Base-by-base conservation (phyloP, 1,140 invertebrate genomes). In the Aplysia californica region DNA sequence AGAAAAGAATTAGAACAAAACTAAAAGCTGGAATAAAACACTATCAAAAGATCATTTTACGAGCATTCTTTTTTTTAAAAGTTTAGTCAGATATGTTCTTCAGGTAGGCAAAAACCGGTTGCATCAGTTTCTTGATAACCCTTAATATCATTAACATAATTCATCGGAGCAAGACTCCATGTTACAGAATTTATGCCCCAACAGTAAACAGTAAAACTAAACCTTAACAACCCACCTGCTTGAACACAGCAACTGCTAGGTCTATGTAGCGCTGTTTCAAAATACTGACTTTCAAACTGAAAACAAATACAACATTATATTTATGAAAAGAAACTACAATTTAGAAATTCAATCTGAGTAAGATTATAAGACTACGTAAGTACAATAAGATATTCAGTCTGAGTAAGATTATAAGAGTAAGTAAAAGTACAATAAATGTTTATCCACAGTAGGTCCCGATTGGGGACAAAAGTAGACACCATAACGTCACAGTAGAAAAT, bases 191-290 rank as follows among this genome's bases (percentile, higher is more conserved):
- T n/a, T n/a, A n/a, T n/a, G n/a, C n/a, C n/a, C n/a, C n/a, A n/a
- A n/a, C n/a, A n/a, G n/a, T n/a, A n/a, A n/a, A n/a, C n/a, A n/a
- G n/a, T n/a, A n/a, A n/a, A n/a, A n/a, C n/a, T n/a, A 61, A 61
- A 21, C 44, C 1, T 26, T 56, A 2, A 64, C 50, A 73, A 38
- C 15, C 5, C 76, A 84, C 83, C 84, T 86, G 84, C 61, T 86
- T 81, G 76, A 79, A 86, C 5, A 86, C 56, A 68, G 83, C 82
- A 39, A 81, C 82, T 33, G 79, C 81, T 23, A 86, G 68, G n/a
- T 82, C 77, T 29, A 82, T 44, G 69, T 82, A 83, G 6, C 59
- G 44, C 10, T 56, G 33, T 39, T 78, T 79, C 68, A 85, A 35
- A 5, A 59, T 39, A 20, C 65, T 31, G 5, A 80, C 81, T 66